Evolutionary conservation across 1,140 invertebrate species (phyloP).

Genomic region (Hormaphis cornu): DNA sequence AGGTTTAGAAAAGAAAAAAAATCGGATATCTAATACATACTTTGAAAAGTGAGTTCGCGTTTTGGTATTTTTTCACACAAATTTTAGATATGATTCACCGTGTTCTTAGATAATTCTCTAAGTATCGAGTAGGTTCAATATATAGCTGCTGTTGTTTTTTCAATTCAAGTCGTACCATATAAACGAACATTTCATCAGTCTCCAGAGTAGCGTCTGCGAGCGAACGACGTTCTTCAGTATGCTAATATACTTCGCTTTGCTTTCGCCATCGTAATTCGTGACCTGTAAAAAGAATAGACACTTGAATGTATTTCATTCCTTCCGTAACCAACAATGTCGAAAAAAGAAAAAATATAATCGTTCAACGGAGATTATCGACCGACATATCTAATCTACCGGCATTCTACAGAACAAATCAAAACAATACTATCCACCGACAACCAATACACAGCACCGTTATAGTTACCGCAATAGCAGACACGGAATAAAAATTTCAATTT

Average conservation of each 20-base stretch:
- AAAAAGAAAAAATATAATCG: background rate
- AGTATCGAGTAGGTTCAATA: background rate
- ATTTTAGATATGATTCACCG: too few species aligned
- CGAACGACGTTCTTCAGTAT: background rate
- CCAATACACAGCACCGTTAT: too few species aligned
- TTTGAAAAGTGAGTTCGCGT: too few species aligned
- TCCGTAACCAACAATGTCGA: background rate
- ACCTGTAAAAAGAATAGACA: background rate
- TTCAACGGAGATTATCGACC: too few species aligned
- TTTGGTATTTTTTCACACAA: too few species aligned
- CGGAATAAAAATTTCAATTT: too few species aligned
- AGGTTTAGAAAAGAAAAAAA: too few species aligned
- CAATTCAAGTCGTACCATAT: background rate
- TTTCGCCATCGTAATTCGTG: background rate
- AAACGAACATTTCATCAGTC: background rate
- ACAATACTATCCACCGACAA: too few species aligned
- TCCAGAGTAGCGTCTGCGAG: background rate
- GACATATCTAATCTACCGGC: too few species aligned
- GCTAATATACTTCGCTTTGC: background rate
- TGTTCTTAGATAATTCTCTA: background rate
- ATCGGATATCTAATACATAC: too few species aligned
- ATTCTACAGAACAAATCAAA: too few species aligned
- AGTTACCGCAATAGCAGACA: too few species aligned
- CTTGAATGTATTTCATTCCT: background rate
- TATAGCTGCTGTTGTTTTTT: background rate